These are phyloP conservation scores for Rhimphoctona megacephalus DNA, from an alignment of 2,888 invertebrate species.

Conservation along the genomic window DNA sequence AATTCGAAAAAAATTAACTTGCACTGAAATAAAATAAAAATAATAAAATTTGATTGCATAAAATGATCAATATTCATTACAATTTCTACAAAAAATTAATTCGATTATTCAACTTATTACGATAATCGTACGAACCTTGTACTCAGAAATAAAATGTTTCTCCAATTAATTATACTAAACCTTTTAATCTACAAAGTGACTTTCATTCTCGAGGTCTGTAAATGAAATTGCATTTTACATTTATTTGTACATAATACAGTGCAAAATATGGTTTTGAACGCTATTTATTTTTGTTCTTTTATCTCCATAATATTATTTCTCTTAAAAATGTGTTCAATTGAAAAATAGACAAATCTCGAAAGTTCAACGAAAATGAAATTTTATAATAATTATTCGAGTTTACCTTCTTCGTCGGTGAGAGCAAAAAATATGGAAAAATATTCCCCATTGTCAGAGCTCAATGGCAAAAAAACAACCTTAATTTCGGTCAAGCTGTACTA, in stretches of 20 bases:
- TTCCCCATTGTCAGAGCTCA: not conserved
- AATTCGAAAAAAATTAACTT: too few species aligned
- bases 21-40: too few species aligned
- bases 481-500: slow-evolving; percentile 12
- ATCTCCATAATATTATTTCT: not conserved
- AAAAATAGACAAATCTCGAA: not conserved
- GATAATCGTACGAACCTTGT: not conserved
- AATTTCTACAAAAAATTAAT: not conserved
- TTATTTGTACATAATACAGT: not conserved
- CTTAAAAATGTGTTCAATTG: not conserved
- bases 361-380: not conserved
- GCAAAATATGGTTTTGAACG: not conserved
- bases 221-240: slow-evolving; percentile 3
- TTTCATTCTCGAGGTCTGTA: not conserved
- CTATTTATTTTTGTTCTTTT: not conserved
- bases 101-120: not conserved
- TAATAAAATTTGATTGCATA: not conserved
- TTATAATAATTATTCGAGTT: not conserved
- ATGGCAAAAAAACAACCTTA: not conserved
- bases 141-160: not conserved
- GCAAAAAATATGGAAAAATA: not conserved
- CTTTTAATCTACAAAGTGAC: slow-evolving; percentile 29
- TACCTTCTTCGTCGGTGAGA: not conserved
- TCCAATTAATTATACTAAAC: slow-evolving; percentile 11
- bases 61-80: not conserved